phyloP scores from a whole-genome alignment of 2,888 invertebrate species.

The Norana najaformis region DNA sequence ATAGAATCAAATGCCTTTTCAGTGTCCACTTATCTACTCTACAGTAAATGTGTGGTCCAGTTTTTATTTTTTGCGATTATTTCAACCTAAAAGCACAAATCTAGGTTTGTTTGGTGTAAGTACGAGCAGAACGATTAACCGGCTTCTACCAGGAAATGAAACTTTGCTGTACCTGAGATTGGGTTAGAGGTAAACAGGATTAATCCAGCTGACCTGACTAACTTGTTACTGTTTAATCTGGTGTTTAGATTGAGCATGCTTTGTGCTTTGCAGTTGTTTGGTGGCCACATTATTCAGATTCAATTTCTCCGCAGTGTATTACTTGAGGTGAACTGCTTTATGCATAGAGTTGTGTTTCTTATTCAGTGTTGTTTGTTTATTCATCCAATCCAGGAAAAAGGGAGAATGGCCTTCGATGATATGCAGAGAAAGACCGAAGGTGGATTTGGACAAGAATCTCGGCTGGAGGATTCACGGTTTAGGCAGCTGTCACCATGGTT shows the following conservation, averaged over 20 bases:
- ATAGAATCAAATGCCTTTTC: too few relatives aligned
- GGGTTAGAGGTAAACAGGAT: not conserved
- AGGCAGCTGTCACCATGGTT: constrained; percentile 62
- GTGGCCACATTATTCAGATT: not conserved
- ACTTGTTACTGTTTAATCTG: not conserved
- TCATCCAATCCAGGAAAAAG: constrained; percentile 37
- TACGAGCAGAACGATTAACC: too few relatives aligned
- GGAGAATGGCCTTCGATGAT: constrained; percentile 54
- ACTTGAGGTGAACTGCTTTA: not conserved
- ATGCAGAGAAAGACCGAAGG: constrained; percentile 47
- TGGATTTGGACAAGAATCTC: not conserved
- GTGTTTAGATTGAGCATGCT: not conserved
- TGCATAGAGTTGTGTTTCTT: not conserved
- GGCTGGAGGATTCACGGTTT: not conserved
- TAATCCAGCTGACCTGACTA: too few relatives aligned
- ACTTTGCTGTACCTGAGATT: not conserved
- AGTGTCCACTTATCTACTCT: too few relatives aligned
- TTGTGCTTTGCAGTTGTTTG: not conserved
- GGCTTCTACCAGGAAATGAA: not conserved
- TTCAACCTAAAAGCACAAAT: too few relatives aligned
- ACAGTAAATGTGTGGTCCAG: too few relatives aligned
- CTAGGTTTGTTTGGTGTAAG: too few relatives aligned
- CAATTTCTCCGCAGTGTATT: not conserved
- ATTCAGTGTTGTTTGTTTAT: not conserved
- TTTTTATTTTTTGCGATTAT: too few relatives aligned